Conservation (phyloP, 2,888 invertebrate species). For the Coleophora deauratella region DNA sequence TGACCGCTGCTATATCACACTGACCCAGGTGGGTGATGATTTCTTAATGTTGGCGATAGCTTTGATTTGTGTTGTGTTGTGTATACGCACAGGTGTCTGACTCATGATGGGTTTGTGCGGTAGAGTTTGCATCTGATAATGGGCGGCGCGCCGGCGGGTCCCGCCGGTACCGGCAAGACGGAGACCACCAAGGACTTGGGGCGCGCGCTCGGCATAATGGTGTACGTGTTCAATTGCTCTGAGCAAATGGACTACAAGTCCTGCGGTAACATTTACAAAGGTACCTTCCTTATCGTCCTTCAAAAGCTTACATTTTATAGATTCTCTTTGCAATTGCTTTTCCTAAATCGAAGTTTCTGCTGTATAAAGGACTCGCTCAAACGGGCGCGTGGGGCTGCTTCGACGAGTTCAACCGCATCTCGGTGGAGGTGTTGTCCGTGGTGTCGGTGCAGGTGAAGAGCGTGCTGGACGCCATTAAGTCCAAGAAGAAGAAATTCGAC, state of each 20-base stretch:
- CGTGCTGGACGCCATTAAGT: slow-evolving; percentile 90
- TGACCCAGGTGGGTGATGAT: slow-evolving; percentile 80
- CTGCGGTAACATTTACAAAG: slow-evolving; percentile 95
- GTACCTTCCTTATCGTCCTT: no score
- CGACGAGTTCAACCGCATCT: slow-evolving; percentile 96
- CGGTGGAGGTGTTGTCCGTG: slow-evolving; percentile 95
- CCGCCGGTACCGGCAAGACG: slow-evolving; percentile 96
- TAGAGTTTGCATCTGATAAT: slow-evolving; percentile 92
- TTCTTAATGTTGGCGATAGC: no score
- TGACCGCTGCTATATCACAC: slow-evolving; percentile 95
- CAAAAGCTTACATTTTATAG: no score
- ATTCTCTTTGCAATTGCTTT: no score
- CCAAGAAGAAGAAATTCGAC: slow-evolving; percentile 84
- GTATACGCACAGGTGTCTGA: no score
- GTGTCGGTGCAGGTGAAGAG: slow-evolving; percentile 95
- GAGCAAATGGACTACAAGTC: slow-evolving; percentile 98
- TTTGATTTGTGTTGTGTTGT: no score
- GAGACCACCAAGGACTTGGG: slow-evolving; percentile 98
- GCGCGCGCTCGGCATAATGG: slow-evolving; percentile 94
- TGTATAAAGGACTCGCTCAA: slow-evolving; percentile 81
- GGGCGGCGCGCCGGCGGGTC: slow-evolving; percentile 98
- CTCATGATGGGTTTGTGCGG: no score
- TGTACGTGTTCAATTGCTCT: slow-evolving; percentile 97
- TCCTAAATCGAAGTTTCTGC: background rate
- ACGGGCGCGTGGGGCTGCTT: slow-evolving; percentile 98